phyloP scores from a whole-genome alignment of 2,888 invertebrate genomes.

The Apotomis turbidana region DNA sequence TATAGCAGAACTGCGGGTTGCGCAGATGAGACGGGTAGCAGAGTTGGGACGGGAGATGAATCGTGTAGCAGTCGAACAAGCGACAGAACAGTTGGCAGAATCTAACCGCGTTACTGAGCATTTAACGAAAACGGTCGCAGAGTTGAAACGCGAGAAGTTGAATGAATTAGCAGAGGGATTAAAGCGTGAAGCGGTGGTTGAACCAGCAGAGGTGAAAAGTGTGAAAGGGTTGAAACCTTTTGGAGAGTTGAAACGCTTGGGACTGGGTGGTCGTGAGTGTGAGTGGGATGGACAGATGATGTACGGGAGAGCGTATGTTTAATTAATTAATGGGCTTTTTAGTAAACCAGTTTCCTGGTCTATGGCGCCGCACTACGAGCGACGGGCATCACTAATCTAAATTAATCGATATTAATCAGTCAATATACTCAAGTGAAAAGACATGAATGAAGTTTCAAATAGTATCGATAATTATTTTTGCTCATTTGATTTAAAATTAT shows the following conservation, averaged over 20 bases:
- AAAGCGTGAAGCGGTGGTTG: neutral
- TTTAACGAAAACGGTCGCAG: neutral
- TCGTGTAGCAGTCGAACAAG: no score
- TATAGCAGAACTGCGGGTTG: neutral
- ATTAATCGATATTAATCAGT: no score
- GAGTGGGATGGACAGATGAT: constrained; percentile 34
- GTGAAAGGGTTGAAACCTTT: neutral
- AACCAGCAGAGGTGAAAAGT: constrained; percentile 1
- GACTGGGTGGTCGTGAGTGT: constrained; percentile 6
- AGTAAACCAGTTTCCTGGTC: neutral
- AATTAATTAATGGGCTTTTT: neutral
- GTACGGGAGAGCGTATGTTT: constrained; percentile 1
- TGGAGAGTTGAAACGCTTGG: neutral
- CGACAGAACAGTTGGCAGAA: neutral
- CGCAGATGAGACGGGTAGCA: constrained; percentile 14
- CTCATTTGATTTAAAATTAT: no score
- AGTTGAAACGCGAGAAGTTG: neutral
- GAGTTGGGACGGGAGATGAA: constrained; percentile 14
- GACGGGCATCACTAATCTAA: no score
- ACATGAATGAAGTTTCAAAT: no score
- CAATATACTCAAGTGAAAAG: no score
- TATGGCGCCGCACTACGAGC: no score
- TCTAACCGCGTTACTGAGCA: neutral
- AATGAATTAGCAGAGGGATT: neutral
- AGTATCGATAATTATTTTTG: no score